Conservation (phyloP, 2,113 vertebrate genomes). For the Podarcis muralis region DNA sequence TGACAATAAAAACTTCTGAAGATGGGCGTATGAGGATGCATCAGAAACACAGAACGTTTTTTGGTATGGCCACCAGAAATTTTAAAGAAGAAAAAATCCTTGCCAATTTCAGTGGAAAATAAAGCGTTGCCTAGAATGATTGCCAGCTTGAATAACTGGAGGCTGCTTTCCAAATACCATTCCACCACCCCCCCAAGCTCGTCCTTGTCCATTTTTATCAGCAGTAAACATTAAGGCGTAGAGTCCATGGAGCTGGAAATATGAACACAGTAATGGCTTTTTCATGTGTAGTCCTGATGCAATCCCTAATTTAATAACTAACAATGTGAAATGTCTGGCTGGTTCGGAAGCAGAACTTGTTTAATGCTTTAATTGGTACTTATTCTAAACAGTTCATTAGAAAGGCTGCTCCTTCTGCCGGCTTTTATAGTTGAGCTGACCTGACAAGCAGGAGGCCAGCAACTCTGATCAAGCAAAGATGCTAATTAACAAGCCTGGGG, state of each 20-base stretch:
- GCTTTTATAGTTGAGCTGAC: conserved; percentile 48
- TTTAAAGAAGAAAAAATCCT: background rate
- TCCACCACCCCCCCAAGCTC: background rate
- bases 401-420: conserved; percentile 56
- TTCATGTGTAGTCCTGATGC: background rate
- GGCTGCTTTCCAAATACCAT: background rate
- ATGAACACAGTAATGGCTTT: conserved; percentile 5
- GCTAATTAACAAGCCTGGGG: conserved; percentile 51
- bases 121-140: background rate
- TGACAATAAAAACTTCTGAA: too few relatives aligned
- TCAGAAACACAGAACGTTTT: background rate
- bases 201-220: background rate
- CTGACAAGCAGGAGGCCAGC: conserved; percentile 45
- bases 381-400: conserved; percentile 71
- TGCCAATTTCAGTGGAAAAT: background rate
- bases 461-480: conserved; percentile 34
- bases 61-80: background rate
- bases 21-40: background rate
- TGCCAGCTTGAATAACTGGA: background rate
- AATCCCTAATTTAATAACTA: conserved; percentile 53
- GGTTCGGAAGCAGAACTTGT: conserved; percentile 25
- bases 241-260: background rate
- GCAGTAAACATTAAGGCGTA: background rate
- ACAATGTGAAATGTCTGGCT: conserved; percentile 33
- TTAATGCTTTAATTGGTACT: conserved; percentile 73